Base-by-base conservation (phyloP, 92 coral and sea anemone species). In the Siderastrea siderea region DNA sequence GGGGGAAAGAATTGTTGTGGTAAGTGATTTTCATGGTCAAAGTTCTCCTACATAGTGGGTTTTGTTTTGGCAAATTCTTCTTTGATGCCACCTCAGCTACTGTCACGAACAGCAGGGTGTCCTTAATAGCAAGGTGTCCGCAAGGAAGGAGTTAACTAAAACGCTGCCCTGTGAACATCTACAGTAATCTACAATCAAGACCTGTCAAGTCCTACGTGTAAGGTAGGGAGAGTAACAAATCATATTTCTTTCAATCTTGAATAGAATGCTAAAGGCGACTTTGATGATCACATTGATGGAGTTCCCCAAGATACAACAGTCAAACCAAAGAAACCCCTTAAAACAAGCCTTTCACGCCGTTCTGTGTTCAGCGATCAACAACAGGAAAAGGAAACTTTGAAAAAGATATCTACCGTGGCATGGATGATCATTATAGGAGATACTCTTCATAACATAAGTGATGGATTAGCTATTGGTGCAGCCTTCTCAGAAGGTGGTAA, bases 361-460 rank as follows among this genome's bases (percentile, higher is more conserved):
- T 94, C 95, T 4, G 95, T 90, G 43, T 92, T 94, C 77, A 94
- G 93, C 82, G 62, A 71, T 6, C 92, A 91, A 62, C 92, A 91
- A 62, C 90, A 83, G 53, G 50, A 48, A 51, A 66, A 69, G 2
- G 45, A 78, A 15, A 51, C 63, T 16, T 5, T 50, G 43, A 17
- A 50, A 44, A 74, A 74, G 17, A 84, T 84, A 6, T 73, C 80
- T 10, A n/a, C 87, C 5, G 87, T 84, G 72, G 87, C 87, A 2
- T 98, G 99, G 99, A 98, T 91, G 95, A 94, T 98, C 38, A 98
- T 98, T 44, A 89, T 98, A 66, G 99, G 99, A 6, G 99, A 98
- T 67, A 94, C 98, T 47, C 84, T 98, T 62, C 99, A 98, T 54
- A 98, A 98, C 76, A 86, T 98, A 3, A 96, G 98, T 65, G 99